These are phyloP conservation scores for Xenopus tropicalis DNA, from an alignment of 2,113 vertebrate species.

Conservation along the genomic window DNA sequence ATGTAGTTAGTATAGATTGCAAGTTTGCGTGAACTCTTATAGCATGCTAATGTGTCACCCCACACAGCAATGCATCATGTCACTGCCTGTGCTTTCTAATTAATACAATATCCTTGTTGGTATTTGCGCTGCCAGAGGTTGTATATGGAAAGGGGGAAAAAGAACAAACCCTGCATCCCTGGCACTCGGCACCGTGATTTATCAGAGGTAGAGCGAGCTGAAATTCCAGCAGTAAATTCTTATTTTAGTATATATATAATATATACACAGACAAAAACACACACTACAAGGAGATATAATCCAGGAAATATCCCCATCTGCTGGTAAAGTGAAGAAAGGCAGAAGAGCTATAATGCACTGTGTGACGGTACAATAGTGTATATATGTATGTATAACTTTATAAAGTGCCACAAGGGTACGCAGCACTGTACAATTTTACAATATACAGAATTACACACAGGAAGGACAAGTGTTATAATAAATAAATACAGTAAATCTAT, in stretches of 20 bases:
- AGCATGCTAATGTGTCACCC: conserved; percentile 1
- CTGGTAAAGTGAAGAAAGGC: neutral
- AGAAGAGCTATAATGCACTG: neutral
- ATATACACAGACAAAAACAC: too few relatives aligned
- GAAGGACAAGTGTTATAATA: too few relatives aligned
- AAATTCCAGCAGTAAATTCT: conserved; percentile 40
- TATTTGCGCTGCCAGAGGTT: neutral
- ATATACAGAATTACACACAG: too few relatives aligned
- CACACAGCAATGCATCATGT: neutral
- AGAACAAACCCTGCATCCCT: neutral
- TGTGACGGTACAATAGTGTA: neutral
- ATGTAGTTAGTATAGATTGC: conserved; percentile 8
- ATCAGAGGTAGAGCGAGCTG: conserved; percentile 5
- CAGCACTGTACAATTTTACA: too few relatives aligned
- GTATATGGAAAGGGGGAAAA: neutral
- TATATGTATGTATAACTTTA: too few relatives aligned
- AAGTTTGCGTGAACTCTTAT: neutral
- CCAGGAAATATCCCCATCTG: conserved; percentile 28
- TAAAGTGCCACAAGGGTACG: too few relatives aligned
- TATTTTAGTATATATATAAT: neutral
- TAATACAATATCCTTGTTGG: conserved; percentile 24
- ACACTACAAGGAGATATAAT: neutral
- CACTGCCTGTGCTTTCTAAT: conserved; percentile 1
- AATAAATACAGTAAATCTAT: too few relatives aligned
- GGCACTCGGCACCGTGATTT: conserved; percentile 23